Evolutionary conservation across 2,113 vertebrate species (phyloP).

Genomic region (Talpa occidentalis): DNA sequence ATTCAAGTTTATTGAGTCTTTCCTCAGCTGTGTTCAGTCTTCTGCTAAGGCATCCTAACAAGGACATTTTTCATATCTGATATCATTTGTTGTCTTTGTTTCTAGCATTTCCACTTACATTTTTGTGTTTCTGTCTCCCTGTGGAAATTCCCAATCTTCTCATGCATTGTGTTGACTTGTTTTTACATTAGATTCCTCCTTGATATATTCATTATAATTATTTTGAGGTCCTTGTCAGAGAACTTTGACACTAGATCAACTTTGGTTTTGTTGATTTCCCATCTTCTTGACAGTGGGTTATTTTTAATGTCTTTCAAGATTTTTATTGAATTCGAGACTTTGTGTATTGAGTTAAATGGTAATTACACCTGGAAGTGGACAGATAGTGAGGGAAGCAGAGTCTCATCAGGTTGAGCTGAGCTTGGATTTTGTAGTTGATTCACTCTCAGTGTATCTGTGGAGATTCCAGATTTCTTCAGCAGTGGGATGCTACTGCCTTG

Average conservation of each 20-base stretch:
- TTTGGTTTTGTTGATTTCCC: background rate
- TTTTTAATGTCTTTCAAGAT: background rate
- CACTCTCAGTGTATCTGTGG: background rate
- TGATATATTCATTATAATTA: background rate
- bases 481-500: fast-evolving
- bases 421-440: background rate
- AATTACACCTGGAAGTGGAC: background rate
- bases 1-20: background rate
- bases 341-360: background rate
- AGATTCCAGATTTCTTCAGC: background rate
- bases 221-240: background rate
- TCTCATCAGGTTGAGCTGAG: background rate
- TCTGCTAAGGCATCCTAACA: background rate
- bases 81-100: background rate
- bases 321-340: background rate
- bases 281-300: background rate
- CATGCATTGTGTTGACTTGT: background rate
- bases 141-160: background rate
- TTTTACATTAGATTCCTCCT: background rate
- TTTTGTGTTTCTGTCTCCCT: background rate
- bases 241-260: background rate
- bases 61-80: background rate
- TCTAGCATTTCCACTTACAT: background rate
- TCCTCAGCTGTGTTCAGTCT: background rate
- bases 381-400: too few species aligned